These are phyloP conservation scores for Sparidentex hasta DNA, from an alignment of 2,797 vertebrate genomes.

Conservation along the genomic window DNA sequence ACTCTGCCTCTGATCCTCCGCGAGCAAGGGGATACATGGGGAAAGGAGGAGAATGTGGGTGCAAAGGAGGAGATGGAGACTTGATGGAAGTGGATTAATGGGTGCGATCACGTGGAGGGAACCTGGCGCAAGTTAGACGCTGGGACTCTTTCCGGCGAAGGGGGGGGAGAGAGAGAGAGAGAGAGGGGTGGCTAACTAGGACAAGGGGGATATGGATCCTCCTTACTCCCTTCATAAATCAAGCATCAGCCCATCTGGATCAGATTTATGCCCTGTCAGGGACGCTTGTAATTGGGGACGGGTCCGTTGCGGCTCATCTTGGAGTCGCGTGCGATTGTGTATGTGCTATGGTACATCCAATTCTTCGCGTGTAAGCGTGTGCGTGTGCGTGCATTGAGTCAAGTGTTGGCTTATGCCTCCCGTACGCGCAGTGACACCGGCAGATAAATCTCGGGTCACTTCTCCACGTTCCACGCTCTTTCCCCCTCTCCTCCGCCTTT, in stretches of 20 bases:
- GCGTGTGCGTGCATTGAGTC: conserved; percentile 23
- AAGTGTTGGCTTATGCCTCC: conserved; percentile 23
- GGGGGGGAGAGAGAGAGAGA: too few relatives aligned
- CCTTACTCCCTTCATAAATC: conserved; percentile 75
- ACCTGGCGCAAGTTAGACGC: conserved; percentile 53
- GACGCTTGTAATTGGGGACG: conserved; percentile 75
- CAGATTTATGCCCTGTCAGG: conserved; percentile 79
- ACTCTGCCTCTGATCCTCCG: conserved; percentile 44
- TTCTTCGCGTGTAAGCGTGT: conserved; percentile 25
- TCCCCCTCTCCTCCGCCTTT: conserved; percentile 13
- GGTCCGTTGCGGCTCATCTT: conserved; percentile 56
- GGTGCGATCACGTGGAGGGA: conserved; percentile 54
- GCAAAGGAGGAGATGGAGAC: conserved; percentile 43
- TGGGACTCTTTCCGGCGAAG: conserved; percentile 46
- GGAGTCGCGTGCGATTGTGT: conserved; percentile 34
- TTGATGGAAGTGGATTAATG: conserved; percentile 74
- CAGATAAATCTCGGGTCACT: conserved; percentile 64
- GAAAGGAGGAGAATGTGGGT: conserved; percentile 27
- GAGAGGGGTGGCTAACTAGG: conserved; percentile 73
- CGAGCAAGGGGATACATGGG: conserved; percentile 25
- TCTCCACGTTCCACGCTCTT: conserved; percentile 13
- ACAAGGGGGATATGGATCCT: conserved; percentile 72
- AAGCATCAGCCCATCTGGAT: conserved; percentile 78
- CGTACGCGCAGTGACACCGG: conserved; percentile 15
- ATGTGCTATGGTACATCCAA: not conserved